Base-by-base conservation (phyloP, 2,888 invertebrate genomes). In the Mythimna ferrago region DNA sequence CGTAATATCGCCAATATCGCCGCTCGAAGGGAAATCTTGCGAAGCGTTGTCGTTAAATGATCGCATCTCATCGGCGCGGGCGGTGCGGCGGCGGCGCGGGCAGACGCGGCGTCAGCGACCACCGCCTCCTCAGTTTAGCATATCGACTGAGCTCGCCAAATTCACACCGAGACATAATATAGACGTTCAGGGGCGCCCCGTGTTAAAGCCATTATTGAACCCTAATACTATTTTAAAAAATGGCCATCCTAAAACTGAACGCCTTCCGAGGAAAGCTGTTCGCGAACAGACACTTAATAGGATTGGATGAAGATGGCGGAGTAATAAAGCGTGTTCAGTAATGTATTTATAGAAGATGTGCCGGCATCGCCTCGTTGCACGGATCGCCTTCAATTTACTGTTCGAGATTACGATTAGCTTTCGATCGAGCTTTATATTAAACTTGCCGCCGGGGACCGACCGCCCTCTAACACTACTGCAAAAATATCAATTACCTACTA, bases 301-400 rank as follows among this genome's bases (percentile, higher is more conserved):
- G 95, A 96, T 96, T 95, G 94, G 93, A 95, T 93, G 93, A 94
- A 93, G 94, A 94, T 93, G 93, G 94, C 92, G 89, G 90, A 95
- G 95, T 95, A 95, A 95, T 95, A 95, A 95, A 95, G 93, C 94
- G 94, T 95, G 95, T 96, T 94, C 94, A 84, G 88, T 95, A 96
- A 95, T 95, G 94, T 95, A 94, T 95, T 95, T 96, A 95, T 94
- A 92, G 92, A 91, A 91, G 93, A 93, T 92, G 89, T 92, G 90
- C 92, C 90, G 90, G 88, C 91, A 90, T 88, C 88, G 89, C 88
- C 86, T 88, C 90, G 89, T 86, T 91, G 91, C 91, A 89, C 88
- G 89, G 92, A 92, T 94, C 92, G 91, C 90, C 93, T 94, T 89
- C 92, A 92, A 93, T 94, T 93, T 94, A 90, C 90, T 90, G 89